A percentile compares a stretch with the other conserved stretches of the same genome.
Evolutionary conservation across 2,888 invertebrate genomes (phyloP).

Genomic region (Julus scandinavius): DNA sequence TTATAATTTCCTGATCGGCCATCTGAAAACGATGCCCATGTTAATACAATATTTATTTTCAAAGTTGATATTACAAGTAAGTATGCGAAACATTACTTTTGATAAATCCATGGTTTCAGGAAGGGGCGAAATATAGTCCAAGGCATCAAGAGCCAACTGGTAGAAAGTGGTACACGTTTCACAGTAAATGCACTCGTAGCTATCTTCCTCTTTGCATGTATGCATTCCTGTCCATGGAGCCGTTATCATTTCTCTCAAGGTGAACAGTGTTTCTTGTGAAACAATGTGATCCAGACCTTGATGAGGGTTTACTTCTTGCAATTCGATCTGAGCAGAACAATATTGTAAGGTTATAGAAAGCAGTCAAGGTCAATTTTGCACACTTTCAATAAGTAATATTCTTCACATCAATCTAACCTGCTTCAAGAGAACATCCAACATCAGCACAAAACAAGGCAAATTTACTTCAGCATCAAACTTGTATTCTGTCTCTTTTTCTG

Average conservation of each 20-base stretch:
- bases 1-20: background rate
- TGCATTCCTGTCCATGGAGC: constrained; percentile 77
- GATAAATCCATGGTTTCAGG: constrained; percentile 67
- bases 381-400: too few species aligned
- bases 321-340: constrained; percentile 73
- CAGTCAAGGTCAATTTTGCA: too few species aligned
- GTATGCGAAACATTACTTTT: background rate
- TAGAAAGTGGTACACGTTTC: constrained; percentile 95
- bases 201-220: constrained; percentile 68
- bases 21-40: background rate
- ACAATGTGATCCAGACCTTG: constrained; percentile 80
- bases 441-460: constrained; percentile 93
- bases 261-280: constrained; percentile 77
- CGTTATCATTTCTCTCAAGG: constrained; percentile 79
- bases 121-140: constrained; percentile 82
- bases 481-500: constrained; percentile 70
- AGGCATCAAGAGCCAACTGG: constrained; percentile 83
- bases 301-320: constrained; percentile 85
- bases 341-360: too few species aligned
- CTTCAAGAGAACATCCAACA: constrained; percentile 94
- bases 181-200: constrained; percentile 86
- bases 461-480: constrained; percentile 75
- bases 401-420: constrained; percentile 72
- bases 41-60: background rate
- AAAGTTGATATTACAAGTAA: background rate